These are phyloP conservation scores for Sinopyrophorus schimmeli DNA, from an alignment of 2,888 invertebrate genomes.

Conservation along the genomic window DNA sequence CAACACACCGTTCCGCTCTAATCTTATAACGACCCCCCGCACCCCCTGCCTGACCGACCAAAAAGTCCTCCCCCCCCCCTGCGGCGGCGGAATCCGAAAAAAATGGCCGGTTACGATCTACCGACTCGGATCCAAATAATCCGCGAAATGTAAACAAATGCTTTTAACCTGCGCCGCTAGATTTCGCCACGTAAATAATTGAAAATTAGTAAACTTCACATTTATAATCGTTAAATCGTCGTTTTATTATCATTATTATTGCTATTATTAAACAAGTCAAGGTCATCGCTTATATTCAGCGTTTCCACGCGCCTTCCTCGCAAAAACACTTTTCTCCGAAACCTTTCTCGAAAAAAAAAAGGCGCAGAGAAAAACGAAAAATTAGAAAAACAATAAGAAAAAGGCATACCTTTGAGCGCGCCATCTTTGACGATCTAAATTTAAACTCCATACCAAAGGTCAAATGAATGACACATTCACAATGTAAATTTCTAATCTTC, in stretches of 20 bases:
- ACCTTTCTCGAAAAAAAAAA: not conserved
- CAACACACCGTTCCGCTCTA: conserved; percentile 17
- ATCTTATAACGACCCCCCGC: too few relatives aligned
- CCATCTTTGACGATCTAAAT: conserved; percentile 15
- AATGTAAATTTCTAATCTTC: conserved; percentile 20
- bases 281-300: conserved; percentile 24
- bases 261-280: conserved; percentile 44
- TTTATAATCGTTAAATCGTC: conserved; percentile 52
- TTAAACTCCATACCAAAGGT: conserved; percentile 16
- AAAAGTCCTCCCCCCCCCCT: too few relatives aligned
- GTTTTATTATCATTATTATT: too few relatives aligned
- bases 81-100: too few relatives aligned
- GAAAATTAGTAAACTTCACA: conserved; percentile 45
- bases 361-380: not conserved
- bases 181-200: conserved; percentile 50
- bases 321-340: not conserved
- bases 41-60: too few relatives aligned
- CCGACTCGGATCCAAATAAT: conserved; percentile 17
- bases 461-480: conserved; percentile 19
- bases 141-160: conserved; percentile 27
- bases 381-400: not conserved
- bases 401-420: conserved; percentile 10
- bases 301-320: too few relatives aligned
- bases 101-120: not conserved
- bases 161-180: conserved; percentile 55